Conservation (phyloP, 2,888 invertebrate species). For the Epistrophe grossulariae region DNA sequence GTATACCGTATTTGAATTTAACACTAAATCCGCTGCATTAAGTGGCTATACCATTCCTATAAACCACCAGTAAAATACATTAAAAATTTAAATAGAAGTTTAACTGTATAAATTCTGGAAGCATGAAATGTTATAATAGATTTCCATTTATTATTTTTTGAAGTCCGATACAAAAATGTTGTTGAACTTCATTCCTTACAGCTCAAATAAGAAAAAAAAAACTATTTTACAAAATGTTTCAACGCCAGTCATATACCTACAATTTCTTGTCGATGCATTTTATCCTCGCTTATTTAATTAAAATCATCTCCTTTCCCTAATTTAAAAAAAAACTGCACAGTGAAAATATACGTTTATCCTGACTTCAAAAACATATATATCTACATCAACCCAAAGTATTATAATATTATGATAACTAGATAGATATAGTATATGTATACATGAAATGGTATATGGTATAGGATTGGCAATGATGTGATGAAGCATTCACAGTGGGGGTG, state of each 20-base stretch:
- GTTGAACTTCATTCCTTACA: neutral
- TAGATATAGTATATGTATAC: neutral
- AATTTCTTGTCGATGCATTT: constrained; percentile 68
- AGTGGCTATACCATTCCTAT: too few species aligned
- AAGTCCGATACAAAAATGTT: neutral
- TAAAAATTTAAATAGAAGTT: too few species aligned
- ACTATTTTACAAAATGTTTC: constrained; percentile 35
- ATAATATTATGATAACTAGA: neutral
- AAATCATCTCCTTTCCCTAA: constrained; percentile 34
- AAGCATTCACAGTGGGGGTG: constrained; percentile 15
- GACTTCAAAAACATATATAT: neutral
- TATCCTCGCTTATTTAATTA: constrained; percentile 67
- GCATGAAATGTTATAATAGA: too few species aligned
- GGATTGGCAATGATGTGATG: constrained; percentile 17
- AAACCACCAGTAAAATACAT: too few species aligned
- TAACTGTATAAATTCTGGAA: too few species aligned
- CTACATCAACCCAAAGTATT: neutral
- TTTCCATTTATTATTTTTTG: too few species aligned
- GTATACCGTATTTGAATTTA: too few species aligned
- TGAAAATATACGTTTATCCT: constrained; percentile 37
- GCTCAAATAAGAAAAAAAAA: neutral
- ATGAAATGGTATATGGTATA: neutral
- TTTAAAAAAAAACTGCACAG: constrained; percentile 14
- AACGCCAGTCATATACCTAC: constrained; percentile 56
- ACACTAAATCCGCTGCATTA: too few species aligned